Conservation (phyloP, 2,113 vertebrate genomes). For the Pseudopipra pipra region DNA sequence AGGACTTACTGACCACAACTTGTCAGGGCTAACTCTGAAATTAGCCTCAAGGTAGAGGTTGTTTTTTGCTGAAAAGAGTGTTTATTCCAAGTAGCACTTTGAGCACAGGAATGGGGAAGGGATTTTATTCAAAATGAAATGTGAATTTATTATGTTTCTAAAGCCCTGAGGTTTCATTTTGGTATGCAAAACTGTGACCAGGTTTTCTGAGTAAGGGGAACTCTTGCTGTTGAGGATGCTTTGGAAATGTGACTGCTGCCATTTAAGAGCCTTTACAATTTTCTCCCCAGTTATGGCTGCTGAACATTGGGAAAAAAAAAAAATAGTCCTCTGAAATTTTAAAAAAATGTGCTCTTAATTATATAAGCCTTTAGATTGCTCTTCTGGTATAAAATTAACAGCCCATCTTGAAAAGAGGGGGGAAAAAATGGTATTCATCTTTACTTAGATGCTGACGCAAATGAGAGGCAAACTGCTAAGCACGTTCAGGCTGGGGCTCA, state of each 20-base stretch:
- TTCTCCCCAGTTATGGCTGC: background rate
- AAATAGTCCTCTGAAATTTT: background rate
- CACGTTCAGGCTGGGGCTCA: background rate
- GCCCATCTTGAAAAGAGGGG: background rate
- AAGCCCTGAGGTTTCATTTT: background rate
- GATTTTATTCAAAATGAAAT: background rate
- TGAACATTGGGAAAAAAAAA: background rate
- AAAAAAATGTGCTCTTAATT: conserved; percentile 19
- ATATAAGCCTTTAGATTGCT: background rate
- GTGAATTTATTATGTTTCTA: background rate
- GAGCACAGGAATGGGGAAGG: background rate
- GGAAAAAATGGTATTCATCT: background rate
- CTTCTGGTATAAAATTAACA: conserved; percentile 31
- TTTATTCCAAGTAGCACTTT: background rate
- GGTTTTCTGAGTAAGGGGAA: background rate
- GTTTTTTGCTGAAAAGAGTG: background rate
- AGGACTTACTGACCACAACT: background rate
- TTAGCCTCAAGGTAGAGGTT: background rate
- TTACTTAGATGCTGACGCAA: conserved; percentile 38
- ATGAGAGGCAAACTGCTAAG: conserved; percentile 20
- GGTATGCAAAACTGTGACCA: background rate
- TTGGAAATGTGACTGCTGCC: background rate
- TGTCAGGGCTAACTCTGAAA: background rate
- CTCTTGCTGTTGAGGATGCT: background rate
- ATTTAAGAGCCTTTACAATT: background rate